Conservation (phyloP, 92 coral and sea anemone genomes). For the Ricordea florida region DNA sequence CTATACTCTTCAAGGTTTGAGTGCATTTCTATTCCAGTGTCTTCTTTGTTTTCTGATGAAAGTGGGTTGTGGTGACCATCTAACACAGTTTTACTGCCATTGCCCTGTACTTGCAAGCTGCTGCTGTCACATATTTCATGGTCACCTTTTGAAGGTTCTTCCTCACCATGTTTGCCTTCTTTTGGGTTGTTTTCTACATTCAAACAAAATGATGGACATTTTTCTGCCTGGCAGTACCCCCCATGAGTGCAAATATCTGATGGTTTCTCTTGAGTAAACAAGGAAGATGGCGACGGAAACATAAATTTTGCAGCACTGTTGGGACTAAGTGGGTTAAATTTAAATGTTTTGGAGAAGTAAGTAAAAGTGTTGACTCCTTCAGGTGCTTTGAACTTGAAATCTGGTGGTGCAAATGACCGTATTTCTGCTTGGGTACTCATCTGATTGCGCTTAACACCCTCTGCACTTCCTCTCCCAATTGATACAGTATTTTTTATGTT, state of each 20-base stretch:
- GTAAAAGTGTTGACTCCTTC: slow-evolving; percentile 75
- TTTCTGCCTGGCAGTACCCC: no score
- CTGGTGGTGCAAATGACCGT: slow-evolving; percentile 77
- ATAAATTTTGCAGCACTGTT: slow-evolving; percentile 75
- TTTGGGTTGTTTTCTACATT: no score
- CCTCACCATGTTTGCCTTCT: no score
- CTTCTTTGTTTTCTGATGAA: neutral
- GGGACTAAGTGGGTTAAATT: slow-evolving; percentile 88
- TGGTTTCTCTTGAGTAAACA: slow-evolving; percentile 42
- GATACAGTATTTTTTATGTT: slow-evolving; percentile 48
- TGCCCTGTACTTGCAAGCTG: no score
- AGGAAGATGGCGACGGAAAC: slow-evolving; percentile 59
- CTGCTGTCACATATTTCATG: no score
- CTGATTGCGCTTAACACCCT: slow-evolving; percentile 27
- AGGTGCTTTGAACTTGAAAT: slow-evolving; percentile 82
- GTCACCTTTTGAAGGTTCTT: no score
- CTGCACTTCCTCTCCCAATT: slow-evolving; percentile 56
- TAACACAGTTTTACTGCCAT: no score
- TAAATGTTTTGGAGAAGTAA: slow-evolving; percentile 60
- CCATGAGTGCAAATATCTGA: no score
- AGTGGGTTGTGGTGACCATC: neutral
- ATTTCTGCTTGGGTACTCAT: neutral
- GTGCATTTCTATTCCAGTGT: neutral
- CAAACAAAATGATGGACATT: no score
- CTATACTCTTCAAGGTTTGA: neutral